These are phyloP conservation scores for Cataglyphis hispanica DNA, from an alignment of 1,140 invertebrate species.

Conservation along the genomic window DNA sequence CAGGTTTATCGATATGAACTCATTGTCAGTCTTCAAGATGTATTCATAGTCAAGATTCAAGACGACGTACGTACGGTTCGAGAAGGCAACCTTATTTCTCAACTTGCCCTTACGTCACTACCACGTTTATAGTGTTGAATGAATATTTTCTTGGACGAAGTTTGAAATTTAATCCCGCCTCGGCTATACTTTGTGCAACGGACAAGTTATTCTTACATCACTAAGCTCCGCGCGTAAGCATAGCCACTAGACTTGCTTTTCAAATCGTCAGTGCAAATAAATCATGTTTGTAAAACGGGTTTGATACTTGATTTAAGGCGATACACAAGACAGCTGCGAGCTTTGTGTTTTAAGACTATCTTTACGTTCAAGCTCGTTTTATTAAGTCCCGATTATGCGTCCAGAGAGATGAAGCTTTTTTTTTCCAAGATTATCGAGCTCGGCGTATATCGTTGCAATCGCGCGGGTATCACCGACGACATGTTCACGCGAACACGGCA, in stretches of 20 bases:
- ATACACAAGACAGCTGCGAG: not conserved
- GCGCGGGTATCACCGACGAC: conserved; percentile 10
- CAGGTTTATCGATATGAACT: not conserved
- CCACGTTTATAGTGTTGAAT: not conserved
- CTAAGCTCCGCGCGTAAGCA: conserved; percentile 1
- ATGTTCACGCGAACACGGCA: conserved; percentile 72
- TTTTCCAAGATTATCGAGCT: conserved; percentile 14
- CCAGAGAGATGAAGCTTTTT: not conserved
- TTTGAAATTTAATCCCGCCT: conserved; percentile 29
- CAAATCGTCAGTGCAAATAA: conserved; percentile 32
- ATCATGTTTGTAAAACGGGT: not conserved
- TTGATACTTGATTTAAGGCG: not conserved
- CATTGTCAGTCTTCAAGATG: not conserved
- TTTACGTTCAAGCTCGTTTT: conserved; percentile 5
- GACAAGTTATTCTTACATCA: not conserved
- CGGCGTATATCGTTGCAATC: not conserved
- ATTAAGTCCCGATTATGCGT: conserved; percentile 45
- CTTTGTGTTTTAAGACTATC: not conserved
- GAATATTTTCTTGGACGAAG: not conserved
- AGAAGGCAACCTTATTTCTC: not conserved
- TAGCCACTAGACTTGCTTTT: not conserved
- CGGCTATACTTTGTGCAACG: not conserved
- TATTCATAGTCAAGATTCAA: conserved; percentile 40
- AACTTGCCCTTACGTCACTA: not conserved
- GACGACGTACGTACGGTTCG: not conserved